Base-by-base conservation (phyloP, 2,888 invertebrate species). In the Macrophya annulata region DNA sequence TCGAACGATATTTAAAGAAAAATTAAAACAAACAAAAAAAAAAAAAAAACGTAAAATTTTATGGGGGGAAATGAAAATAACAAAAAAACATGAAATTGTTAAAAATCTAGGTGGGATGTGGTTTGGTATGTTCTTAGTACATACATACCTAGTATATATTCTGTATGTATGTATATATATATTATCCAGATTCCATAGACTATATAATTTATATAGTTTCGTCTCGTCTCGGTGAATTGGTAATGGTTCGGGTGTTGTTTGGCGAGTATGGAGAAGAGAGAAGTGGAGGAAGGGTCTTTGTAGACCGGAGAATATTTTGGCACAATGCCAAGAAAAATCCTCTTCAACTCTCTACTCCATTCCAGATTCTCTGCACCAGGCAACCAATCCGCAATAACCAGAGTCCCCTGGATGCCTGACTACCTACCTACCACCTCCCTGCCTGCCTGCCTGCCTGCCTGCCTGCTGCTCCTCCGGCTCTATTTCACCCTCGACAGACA, bases 291-390 rank as follows among this genome's bases (percentile, higher is more conserved):
- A 55, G 55, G 62, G 62, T 89, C 90, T 92, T 92, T 92, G 91
- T 90, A 88, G 88, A 87, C 76, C 62, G 10, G 74, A 84, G 85
- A 86, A 51, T 31, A 86, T 88, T 91, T n/a, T n/a, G 92, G 92
- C 91, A 87, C 85, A 86, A 85, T 87, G 92, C 92, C 92, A 92
- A 92, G n/a, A 92, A 92, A 91, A 88, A 87, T 87, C 88, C 89
- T 87, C 89, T 89, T 6, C 55, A 90, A 88, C 87, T 88, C 89
- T 6, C 55, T 90, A 89, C 87, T 88, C 89, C 89, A n/a, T 17
- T 17, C 45, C 72, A 45, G n/a, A 43, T 40, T 17, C 84, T 87
- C 84, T 87, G 85, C 85, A 86, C 86, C 87, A 92, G 90, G 91
- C 91, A 92, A 89, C 91, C 90, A 89, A 88, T 88, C 90, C 90